phyloP scores from a whole-genome alignment of 64 coral and sea anemone species.

The Montipora capricornis region DNA sequence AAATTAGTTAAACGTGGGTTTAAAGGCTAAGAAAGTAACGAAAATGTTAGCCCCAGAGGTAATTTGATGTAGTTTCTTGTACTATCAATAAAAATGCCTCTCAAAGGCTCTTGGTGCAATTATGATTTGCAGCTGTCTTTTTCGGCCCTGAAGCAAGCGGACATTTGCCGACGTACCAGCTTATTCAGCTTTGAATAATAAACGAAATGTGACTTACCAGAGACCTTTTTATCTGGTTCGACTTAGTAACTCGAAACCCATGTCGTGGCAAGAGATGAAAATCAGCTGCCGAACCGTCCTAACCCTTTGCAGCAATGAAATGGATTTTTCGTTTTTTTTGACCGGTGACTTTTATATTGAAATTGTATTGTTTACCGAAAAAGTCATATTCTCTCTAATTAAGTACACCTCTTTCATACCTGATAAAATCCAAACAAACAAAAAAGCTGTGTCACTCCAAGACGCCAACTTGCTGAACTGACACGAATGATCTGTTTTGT shows the following conservation, averaged over 20 bases:
- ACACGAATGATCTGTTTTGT: too few relatives aligned
- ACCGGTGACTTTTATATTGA: not conserved
- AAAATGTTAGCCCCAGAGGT: not conserved
- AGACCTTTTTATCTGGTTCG: too few relatives aligned
- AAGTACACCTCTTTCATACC: not conserved
- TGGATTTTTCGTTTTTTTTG: not conserved
- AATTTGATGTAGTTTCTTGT: not conserved
- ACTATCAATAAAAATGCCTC: not conserved
- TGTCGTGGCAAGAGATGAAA: not conserved
- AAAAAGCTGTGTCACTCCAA: not conserved
- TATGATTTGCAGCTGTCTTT: not conserved
- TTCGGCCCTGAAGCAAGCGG: not conserved
- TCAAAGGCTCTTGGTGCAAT: not conserved
- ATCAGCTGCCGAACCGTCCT: not conserved
- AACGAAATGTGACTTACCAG: too few relatives aligned
- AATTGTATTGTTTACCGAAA: not conserved
- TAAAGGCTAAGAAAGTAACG: not conserved
- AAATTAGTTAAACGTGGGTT: not conserved
- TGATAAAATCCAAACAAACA: not conserved
- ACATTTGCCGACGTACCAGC: too few relatives aligned
- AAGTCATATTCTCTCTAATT: not conserved
- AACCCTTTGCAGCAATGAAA: not conserved
- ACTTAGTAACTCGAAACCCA: not conserved
- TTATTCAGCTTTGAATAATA: not conserved
- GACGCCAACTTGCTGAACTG: too few relatives aligned